A percentile compares a stretch with the other conserved stretches of the same genome.
phyloP scores from a whole-genome alignment of 2,797 vertebrate genomes.

The Labeo calbasu region DNA sequence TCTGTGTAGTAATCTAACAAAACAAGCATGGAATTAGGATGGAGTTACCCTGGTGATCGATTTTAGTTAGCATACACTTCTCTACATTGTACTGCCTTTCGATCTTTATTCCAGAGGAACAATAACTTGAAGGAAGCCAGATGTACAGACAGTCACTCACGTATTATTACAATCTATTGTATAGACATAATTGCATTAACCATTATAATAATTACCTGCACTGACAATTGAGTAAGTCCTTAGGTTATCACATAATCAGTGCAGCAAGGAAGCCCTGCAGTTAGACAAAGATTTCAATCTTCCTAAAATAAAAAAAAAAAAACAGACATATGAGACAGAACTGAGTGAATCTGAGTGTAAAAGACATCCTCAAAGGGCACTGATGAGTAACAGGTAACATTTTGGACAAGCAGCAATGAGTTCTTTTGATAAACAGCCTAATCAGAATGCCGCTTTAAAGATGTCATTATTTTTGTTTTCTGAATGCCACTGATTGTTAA shows the following conservation, averaged over 20 bases:
- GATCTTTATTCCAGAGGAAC: not conserved
- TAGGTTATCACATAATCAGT: constrained; percentile 17
- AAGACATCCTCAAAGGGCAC: not conserved
- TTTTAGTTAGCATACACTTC: not conserved
- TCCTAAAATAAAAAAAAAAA: not conserved
- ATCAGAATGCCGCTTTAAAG: not conserved
- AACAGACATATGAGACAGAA: constrained; percentile 10
- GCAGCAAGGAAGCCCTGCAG: not conserved
- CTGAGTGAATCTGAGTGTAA: not conserved
- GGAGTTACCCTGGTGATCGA: not conserved
- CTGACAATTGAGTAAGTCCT: not conserved
- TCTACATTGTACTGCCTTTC: not conserved
- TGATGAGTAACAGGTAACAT: constrained; percentile 17
- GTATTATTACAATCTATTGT: not conserved
- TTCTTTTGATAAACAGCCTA: not conserved
- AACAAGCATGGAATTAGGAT: not conserved
- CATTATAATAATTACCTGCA: constrained; percentile 17
- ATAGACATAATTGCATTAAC: constrained; percentile 35
- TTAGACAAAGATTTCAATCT: not conserved
- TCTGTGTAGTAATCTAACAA: not conserved
- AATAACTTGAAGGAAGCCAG: constrained; percentile 15
- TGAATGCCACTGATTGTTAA: constrained; percentile 33
- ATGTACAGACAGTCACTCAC: not conserved
- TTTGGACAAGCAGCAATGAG: not conserved
- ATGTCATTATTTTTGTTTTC: constrained; percentile 12